Evolutionary conservation across 2,888 invertebrate genomes (phyloP).

Genomic region (Druceiella hillmani): DNA sequence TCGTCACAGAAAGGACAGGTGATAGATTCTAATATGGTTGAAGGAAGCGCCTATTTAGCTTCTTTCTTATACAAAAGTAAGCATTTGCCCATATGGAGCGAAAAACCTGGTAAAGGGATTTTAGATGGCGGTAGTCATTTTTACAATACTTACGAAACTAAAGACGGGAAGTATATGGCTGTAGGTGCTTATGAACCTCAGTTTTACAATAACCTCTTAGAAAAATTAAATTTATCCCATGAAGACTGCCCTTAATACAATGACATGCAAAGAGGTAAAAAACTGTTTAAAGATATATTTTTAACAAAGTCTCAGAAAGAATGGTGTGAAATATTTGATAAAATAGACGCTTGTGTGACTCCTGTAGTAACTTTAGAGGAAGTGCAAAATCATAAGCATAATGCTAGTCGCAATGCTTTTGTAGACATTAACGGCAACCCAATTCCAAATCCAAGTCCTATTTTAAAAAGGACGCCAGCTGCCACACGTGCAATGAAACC

Average conservation of each 20-base stretch:
- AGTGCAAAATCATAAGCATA: slow-evolving; percentile 65
- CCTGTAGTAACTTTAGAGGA: slow-evolving; percentile 76
- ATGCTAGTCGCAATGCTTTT: slow-evolving; percentile 59
- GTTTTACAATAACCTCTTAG: slow-evolving; percentile 75
- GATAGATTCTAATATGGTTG: slow-evolving; percentile 87
- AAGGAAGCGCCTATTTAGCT: slow-evolving; percentile 85
- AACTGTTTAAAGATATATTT: slow-evolving; percentile 61
- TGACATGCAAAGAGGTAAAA: slow-evolving; percentile 49
- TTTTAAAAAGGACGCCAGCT: slow-evolving; percentile 71
- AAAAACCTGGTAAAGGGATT: slow-evolving; percentile 69
- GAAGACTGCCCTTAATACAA: slow-evolving; percentile 57
- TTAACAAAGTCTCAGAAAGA: slow-evolving; percentile 75
- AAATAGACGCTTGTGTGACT: slow-evolving; percentile 90
- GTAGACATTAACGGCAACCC: slow-evolving; percentile 37
- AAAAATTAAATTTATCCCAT: slow-evolving; percentile 58
- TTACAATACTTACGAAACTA: slow-evolving; percentile 87
- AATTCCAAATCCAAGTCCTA: slow-evolving; percentile 74
- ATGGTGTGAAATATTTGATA: slow-evolving; percentile 77
- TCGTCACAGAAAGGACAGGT: slow-evolving; percentile 80
- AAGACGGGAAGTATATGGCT: slow-evolving; percentile 88
- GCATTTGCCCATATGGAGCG: slow-evolving; percentile 61
- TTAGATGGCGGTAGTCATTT: slow-evolving; percentile 83
- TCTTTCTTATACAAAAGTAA: slow-evolving; percentile 77
- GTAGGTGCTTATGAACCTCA: slow-evolving; percentile 94
- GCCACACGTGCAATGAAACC: slow-evolving; percentile 36